phyloP scores from a whole-genome alignment of 2,797 vertebrate species.

The Lindbergichthys nudifrons region DNA sequence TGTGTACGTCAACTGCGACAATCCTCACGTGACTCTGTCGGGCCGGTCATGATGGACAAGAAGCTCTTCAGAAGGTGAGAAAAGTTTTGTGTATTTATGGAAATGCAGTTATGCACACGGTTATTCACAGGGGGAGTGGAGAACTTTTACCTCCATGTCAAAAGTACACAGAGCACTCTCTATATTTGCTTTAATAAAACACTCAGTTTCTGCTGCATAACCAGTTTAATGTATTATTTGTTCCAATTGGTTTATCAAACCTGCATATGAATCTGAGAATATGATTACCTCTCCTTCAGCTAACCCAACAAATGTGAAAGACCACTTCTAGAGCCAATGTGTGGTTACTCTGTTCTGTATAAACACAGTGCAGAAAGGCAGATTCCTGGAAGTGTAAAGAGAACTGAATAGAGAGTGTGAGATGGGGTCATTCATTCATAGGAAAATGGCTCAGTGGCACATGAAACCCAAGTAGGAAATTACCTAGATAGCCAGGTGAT shows the following conservation, averaged over 20 bases:
- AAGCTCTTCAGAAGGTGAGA: slow-evolving; percentile 89
- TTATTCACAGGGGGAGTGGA: background rate
- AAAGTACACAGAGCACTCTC: background rate
- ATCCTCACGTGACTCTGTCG: slow-evolving; percentile 80
- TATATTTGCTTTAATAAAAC: background rate
- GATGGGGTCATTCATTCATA: too few relatives aligned
- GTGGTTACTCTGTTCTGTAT: too few relatives aligned
- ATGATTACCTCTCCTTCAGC: too few relatives aligned
- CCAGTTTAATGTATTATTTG: background rate
- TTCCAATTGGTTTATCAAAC: background rate
- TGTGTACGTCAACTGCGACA: slow-evolving; percentile 87
- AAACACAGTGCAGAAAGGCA: too few relatives aligned
- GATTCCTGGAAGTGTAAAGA: too few relatives aligned
- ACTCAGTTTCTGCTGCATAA: background rate
- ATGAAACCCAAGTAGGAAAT: too few relatives aligned
- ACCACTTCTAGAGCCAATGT: too few relatives aligned
- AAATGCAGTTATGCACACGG: background rate
- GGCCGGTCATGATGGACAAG: slow-evolving; percentile 88
- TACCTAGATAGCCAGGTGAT: too few relatives aligned
- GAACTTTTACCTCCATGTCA: background rate
- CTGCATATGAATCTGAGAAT: background rate
- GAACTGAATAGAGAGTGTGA: too few relatives aligned
- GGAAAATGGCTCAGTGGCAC: too few relatives aligned
- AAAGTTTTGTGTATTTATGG: slow-evolving; percentile 36
- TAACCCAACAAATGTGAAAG: too few relatives aligned